Evolutionary conservation across 1,140 invertebrate genomes (phyloP).

Genomic region (Grapholita molesta): DNA sequence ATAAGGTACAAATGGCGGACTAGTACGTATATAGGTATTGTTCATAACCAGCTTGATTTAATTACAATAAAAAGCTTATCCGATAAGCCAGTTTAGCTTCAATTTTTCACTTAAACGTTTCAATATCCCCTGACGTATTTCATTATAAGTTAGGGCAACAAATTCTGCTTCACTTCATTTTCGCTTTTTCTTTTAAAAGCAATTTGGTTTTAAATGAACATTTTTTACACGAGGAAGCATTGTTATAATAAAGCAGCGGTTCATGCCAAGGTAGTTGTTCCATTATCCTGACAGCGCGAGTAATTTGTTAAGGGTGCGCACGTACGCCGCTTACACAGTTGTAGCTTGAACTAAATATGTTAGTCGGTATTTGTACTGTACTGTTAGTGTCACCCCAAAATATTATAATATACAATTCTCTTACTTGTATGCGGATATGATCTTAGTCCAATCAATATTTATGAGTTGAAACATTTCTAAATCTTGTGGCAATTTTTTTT

Average conservation of each 20-base stretch:
- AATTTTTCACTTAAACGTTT: neutral
- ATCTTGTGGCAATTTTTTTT: no score
- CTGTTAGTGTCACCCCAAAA: neutral
- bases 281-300: neutral
- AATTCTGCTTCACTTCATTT: constrained; percentile 3
- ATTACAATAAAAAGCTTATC: neutral
- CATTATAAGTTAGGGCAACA: neutral
- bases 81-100: neutral
- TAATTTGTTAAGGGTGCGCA: neutral
- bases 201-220: neutral
- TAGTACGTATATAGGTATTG: no score
- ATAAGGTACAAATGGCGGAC: no score
- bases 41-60: neutral
- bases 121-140: neutral
- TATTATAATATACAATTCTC: no score
- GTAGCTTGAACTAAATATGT: neutral
- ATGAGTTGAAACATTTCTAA: no score
- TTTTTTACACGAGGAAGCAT: neutral
- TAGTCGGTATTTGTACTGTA: neutral
- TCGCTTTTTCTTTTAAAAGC: neutral
- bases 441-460: no score
- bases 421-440: no score
- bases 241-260: neutral
- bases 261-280: neutral
- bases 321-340: neutral